Conservation (phyloP, 2,888 invertebrate genomes). For the Chouioia cunea region DNA sequence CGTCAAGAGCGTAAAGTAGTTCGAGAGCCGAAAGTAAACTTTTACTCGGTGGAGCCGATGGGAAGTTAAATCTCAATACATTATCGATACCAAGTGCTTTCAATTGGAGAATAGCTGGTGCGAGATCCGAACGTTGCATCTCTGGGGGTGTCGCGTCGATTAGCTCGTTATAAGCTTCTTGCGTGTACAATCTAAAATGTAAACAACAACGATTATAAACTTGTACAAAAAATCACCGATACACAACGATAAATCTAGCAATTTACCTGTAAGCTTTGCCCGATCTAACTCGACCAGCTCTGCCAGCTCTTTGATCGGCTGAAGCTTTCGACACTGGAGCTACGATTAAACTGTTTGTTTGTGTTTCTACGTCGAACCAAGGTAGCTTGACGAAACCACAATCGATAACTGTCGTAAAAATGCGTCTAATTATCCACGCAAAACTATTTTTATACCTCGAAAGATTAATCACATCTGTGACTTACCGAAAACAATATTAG, state of each 20-base stretch:
- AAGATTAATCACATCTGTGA: neutral
- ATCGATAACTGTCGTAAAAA: slow-evolving; percentile 81
- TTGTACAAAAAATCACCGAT: neutral
- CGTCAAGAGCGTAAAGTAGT: slow-evolving; percentile 86
- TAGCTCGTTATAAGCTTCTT: slow-evolving; percentile 81
- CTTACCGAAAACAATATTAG: slow-evolving; percentile 89
- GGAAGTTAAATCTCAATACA: slow-evolving; percentile 90
- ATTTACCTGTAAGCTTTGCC: slow-evolving; percentile 86
- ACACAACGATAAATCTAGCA: neutral
- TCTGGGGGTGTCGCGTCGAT: slow-evolving; percentile 86
- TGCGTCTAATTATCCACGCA: neutral
- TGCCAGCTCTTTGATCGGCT: slow-evolving; percentile 91
- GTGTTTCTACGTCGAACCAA: slow-evolving; percentile 87
- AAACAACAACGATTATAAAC: neutral
- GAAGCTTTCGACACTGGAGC: slow-evolving; percentile 89
- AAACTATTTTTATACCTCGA: neutral
- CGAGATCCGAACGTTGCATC: slow-evolving; percentile 90
- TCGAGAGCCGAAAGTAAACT: slow-evolving; percentile 89
- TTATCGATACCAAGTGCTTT: slow-evolving; percentile 96
- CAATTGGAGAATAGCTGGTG: slow-evolving; percentile 86
- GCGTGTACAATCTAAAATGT: slow-evolving; percentile 77
- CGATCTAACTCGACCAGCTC: slow-evolving; percentile 86
- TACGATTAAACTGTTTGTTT: slow-evolving; percentile 86
- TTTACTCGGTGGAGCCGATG: slow-evolving; percentile 91
- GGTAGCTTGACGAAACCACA: slow-evolving; percentile 95